A percentile compares a stretch with the other conserved stretches of the same genome.
Conservation (phyloP, 2,113 vertebrate species). For the Rhizomys pruinosus region DNA sequence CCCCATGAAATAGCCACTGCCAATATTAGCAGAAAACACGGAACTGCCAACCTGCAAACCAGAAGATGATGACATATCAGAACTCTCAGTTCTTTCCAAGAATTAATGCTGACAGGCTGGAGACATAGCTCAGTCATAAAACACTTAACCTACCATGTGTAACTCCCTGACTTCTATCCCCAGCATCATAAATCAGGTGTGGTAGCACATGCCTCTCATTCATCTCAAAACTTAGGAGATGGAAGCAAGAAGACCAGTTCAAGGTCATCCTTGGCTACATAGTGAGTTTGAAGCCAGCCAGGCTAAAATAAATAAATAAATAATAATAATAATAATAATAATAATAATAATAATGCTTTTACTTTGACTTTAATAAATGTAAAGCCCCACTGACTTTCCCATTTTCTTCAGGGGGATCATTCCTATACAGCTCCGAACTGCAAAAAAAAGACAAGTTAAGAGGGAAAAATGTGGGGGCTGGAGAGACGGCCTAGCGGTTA, state of each 20-base stretch:
- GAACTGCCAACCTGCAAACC: constrained; percentile 93
- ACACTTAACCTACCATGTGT: neutral
- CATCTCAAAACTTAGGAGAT: neutral
- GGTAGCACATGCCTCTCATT: neutral
- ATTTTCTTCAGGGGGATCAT: neutral
- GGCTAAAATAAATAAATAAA: too few species aligned
- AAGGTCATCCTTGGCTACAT: neutral
- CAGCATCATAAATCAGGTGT: neutral
- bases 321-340: too few species aligned
- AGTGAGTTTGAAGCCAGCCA: neutral
- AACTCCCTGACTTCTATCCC: neutral
- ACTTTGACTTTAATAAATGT: neutral
- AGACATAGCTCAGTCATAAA: neutral
- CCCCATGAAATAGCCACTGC: constrained; percentile 93
- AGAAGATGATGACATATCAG: constrained; percentile 27
- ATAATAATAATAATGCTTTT: too few species aligned
- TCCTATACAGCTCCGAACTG: neutral
- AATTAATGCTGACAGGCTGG: neutral
- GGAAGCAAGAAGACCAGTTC: too few species aligned
- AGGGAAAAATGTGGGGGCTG: too few species aligned
- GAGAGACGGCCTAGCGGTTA: too few species aligned
- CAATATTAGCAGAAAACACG: constrained; percentile 94
- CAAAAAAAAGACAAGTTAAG: neutral
- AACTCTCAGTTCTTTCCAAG: neutral
- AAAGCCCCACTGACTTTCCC: neutral